phyloP scores from a whole-genome alignment of 1,140 invertebrate genomes.

The Telenomus remus region DNA sequence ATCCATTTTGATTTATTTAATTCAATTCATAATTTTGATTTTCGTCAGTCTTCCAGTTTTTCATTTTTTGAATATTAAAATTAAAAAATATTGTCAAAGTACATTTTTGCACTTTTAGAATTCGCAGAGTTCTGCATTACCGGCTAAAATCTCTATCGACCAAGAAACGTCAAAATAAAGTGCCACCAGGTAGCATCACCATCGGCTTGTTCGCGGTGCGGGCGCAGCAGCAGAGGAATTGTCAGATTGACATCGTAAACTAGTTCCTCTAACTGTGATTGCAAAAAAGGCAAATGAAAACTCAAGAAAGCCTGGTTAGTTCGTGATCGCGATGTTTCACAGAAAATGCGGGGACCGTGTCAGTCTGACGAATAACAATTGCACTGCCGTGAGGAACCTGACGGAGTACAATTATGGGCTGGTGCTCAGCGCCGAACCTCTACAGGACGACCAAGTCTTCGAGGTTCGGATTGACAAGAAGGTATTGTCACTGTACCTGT shows the following conservation, averaged over 20 bases:
- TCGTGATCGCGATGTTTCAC: constrained; percentile 80
- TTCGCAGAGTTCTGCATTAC: not conserved
- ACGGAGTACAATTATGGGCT: constrained; percentile 89
- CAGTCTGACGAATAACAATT: constrained; percentile 86
- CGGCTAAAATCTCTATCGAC: not conserved
- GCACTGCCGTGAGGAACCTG: constrained; percentile 86
- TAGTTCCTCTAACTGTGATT: constrained; percentile 31
- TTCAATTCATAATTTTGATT: too few species aligned
- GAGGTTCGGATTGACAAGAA: constrained; percentile 92
- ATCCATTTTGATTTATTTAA: too few species aligned
- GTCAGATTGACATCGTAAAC: constrained; percentile 20
- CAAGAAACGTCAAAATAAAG: not conserved
- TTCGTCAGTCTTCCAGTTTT: too few species aligned
- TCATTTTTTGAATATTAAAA: too few species aligned
- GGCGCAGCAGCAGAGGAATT: constrained; percentile 4
- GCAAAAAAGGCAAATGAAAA: constrained; percentile 46
- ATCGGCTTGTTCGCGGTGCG: not conserved
- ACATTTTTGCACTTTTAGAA: too few species aligned
- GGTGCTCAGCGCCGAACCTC: constrained; percentile 88
- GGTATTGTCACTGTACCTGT: constrained; percentile 74
- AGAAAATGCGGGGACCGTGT: constrained; percentile 87
- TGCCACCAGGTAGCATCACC: constrained; percentile 9
- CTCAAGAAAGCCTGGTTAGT: constrained; percentile 14
- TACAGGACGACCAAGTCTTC: constrained; percentile 89
- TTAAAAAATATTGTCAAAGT: too few species aligned